phyloP scores from a whole-genome alignment of 2,888 invertebrate genomes.

The Elmis aenea region DNA sequence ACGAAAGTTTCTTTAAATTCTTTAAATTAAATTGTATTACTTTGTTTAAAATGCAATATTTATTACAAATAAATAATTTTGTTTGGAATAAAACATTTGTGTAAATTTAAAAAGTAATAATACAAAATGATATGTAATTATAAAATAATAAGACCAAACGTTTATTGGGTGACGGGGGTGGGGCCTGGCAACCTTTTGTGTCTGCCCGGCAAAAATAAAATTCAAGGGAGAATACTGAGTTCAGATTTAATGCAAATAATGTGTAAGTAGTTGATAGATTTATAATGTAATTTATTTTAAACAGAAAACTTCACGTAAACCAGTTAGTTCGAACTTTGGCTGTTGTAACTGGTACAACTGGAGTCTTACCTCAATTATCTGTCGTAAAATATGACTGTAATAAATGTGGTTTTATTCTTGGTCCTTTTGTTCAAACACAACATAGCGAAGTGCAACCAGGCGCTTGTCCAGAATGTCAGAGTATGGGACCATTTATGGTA shows the following conservation, averaged over 20 bases:
- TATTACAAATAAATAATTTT: too few relatives aligned
- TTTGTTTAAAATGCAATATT: too few relatives aligned
- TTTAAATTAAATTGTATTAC: too few relatives aligned
- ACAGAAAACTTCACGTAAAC: slow-evolving; percentile 79
- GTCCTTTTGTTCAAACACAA: slow-evolving; percentile 94
- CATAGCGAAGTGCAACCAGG: slow-evolving; percentile 92
- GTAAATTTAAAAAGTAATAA: too few relatives aligned
- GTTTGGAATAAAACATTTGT: too few relatives aligned
- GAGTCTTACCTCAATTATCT: slow-evolving; percentile 91
- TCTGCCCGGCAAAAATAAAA: too few relatives aligned
- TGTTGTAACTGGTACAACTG: slow-evolving; percentile 94
- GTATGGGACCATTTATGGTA: slow-evolving; percentile 88
- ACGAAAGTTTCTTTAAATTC: too few relatives aligned
- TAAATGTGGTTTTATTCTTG: slow-evolving; percentile 90
- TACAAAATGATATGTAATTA: too few relatives aligned
- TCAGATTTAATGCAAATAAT: slow-evolving; percentile 1
- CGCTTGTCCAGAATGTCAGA: slow-evolving; percentile 97
- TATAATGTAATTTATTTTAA: slow-evolving; percentile 9
- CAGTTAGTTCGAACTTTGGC: slow-evolving; percentile 91
- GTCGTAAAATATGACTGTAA: slow-evolving; percentile 97
- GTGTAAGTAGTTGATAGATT: background rate
- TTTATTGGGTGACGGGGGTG: too few relatives aligned
- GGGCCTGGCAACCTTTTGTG: too few relatives aligned
- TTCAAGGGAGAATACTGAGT: too few relatives aligned
- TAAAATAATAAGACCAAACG: too few relatives aligned